Evolutionary conservation across 2,888 invertebrate genomes (phyloP), one percentile per base, ranked within the genome.

Genomic region (Brenthis hecate): DNA sequence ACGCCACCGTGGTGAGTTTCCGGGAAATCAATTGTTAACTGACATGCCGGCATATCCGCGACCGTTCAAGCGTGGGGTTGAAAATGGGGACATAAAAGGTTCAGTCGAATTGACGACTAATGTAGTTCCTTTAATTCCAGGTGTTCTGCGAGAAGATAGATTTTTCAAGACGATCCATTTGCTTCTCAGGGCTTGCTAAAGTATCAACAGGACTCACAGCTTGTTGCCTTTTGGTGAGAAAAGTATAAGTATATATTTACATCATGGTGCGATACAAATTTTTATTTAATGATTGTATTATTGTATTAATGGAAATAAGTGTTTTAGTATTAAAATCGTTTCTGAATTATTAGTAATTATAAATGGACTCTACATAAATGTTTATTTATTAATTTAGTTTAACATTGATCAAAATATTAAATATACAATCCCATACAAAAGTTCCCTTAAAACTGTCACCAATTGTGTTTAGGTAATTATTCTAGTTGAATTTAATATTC

Each of bases 101-200:
- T 61, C 3, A n/a, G 3, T 54, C 13, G 55, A 43, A 43, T 43
- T 43, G 36, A 11, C 36, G 36, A 43, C 36, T 43, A 43, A 43
- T 43, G 2, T 43, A 2, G 1, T 8, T 2, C 36, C 0, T 43
- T 43, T 2, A 11, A 43, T 86, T 93, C 55, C 91, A 96, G 96
- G 95, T 97, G 64, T 96, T 98, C 81, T 96, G 96, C 74, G 97
- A 97, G 78, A 97, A 96, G 92, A 96, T 98, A 55, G 96, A 97
- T 84, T 97, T 96, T 83, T 95, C 96, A 28, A 94, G 96, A 76
- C 94, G 97, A 82, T 96, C 96, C 6, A 94, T 97, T 67, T 95
- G 95, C 77, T 95, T 97, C 81, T 96, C 96, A 2, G 97, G 98
- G 86, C 92, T 98, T 76, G 94, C 96, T 54, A 96, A 96, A 89